Base-by-base conservation (phyloP, 2,113 vertebrate species). In the Tympanuchus pallidicinctus region DNA sequence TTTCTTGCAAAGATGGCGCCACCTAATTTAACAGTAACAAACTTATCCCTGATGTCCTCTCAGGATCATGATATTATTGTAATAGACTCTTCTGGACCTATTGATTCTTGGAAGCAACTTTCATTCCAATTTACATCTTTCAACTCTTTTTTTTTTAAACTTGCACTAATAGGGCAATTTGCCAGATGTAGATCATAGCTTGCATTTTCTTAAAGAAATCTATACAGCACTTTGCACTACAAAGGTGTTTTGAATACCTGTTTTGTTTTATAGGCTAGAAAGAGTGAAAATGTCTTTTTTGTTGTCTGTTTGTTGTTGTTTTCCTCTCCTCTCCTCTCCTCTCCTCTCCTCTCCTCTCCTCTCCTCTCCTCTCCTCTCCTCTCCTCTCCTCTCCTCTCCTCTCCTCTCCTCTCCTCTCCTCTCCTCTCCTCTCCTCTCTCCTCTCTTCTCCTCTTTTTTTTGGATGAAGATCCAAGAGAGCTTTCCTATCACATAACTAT, bases 11-110 rank as follows among this genome's bases (percentile, higher is more conserved):
- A 96, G 93, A 96, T 80, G 89, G 77, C 54, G 36, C 89, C 76
- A 96, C 77, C 48, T 72, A 96, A 96, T 96, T 96, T 96, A 96
- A 97, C 90, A 96, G 94, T 89, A 97, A 87, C 69, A 90, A 82
- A 91, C 56, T 91, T 94, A 96, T 93, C 85, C 86, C 59, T 80
- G 93, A 94, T 97, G 89, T 60, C 63, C 79, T 96, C 66, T 86
- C 81, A 78, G 94, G 88, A 81, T 95, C 79, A 90, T 81, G 86
- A 95, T 96, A 79, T 61, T 93, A 84, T 95, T 96, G 82, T 95
- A 96, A 94, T 95, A 94, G 96, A 94, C 85, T 96, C 59, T 85
- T 92, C 80, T 70, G 22, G 93, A 92, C 90, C 86, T 93, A 97
- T 97, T 95, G 94, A 96, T 97, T 94, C 66, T 56, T 86, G 63